phyloP scores from a whole-genome alignment of 1,140 invertebrate species.

The Magallana angulata region DNA sequence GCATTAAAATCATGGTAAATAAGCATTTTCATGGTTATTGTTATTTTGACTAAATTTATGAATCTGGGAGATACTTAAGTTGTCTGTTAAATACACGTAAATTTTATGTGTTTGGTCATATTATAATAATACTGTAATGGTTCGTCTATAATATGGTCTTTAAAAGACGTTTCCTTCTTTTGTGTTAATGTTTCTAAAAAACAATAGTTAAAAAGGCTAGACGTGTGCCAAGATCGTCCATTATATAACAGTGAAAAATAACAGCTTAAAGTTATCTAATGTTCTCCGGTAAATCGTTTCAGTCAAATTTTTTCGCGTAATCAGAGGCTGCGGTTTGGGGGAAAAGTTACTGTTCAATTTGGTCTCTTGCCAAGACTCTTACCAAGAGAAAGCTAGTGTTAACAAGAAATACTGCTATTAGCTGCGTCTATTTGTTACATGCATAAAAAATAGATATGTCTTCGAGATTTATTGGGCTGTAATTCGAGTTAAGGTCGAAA shows the following conservation, averaged over 20 bases:
- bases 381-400: not conserved
- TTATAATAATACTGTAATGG: not conserved
- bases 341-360: not conserved
- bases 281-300: not conserved
- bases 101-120: not conserved
- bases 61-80: not conserved
- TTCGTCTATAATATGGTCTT: too few relatives aligned
- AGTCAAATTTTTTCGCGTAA: not conserved
- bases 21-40: too few relatives aligned
- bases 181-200: too few relatives aligned
- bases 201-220: too few relatives aligned
- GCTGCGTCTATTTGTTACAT: not conserved
- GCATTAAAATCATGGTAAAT: too few relatives aligned
- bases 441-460: conserved; percentile 9
- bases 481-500: not conserved
- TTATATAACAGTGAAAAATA: not conserved
- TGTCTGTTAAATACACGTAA: not conserved
- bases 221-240: too few relatives aligned
- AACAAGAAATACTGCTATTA: not conserved
- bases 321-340: not conserved
- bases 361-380: not conserved
- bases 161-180: too few relatives aligned
- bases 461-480: not conserved
- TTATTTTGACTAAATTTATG: too few relatives aligned
- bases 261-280: not conserved